Evolutionary conservation across 2,888 invertebrate species (phyloP).

Genomic region (Meloe dianella): DNA sequence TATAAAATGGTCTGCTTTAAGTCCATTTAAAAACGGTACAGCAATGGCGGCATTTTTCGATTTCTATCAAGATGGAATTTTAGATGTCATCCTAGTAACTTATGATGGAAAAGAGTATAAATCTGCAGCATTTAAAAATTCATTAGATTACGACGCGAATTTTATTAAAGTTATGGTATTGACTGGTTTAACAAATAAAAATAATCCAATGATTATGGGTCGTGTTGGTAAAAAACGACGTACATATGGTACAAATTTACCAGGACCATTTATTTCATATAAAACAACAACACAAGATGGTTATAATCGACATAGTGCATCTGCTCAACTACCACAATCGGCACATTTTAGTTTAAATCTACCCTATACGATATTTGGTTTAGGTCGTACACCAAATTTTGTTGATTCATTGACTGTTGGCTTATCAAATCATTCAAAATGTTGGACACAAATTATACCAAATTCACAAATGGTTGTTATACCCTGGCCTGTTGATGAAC

Average conservation of each 20-base stretch:
- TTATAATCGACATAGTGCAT: conserved; percentile 76
- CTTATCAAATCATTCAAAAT: conserved; percentile 70
- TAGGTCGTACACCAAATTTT: conserved; percentile 98
- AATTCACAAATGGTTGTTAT: conserved; percentile 97
- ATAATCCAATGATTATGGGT: conserved; percentile 73
- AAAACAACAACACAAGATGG: conserved; percentile 90
- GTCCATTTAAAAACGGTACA: conserved; percentile 74
- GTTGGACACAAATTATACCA: conserved; percentile 93
- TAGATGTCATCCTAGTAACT: conserved; percentile 79
- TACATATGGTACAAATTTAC: conserved; percentile 89
- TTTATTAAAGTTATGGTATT: conserved; percentile 95
- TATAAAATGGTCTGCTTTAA: conserved; percentile 77
- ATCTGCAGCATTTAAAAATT: conserved; percentile 84
- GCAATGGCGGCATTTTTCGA: conserved; percentile 91
- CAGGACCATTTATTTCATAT: conserved; percentile 88
- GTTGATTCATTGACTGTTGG: conserved; percentile 88
- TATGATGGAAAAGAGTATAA: conserved; percentile 61
- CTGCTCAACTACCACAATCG: conserved; percentile 89
- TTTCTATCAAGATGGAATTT: conserved; percentile 91
- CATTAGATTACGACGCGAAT: conserved; percentile 91
- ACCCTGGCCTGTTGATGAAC: conserved; percentile 79
- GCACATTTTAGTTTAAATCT: conserved; percentile 92
- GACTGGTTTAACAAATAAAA: conserved; percentile 78
- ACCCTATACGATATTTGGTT: conserved; percentile 94
- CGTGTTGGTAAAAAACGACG: conserved; percentile 76